Conservation (phyloP, 1,140 invertebrate species). For the Microplitis mediator region DNA sequence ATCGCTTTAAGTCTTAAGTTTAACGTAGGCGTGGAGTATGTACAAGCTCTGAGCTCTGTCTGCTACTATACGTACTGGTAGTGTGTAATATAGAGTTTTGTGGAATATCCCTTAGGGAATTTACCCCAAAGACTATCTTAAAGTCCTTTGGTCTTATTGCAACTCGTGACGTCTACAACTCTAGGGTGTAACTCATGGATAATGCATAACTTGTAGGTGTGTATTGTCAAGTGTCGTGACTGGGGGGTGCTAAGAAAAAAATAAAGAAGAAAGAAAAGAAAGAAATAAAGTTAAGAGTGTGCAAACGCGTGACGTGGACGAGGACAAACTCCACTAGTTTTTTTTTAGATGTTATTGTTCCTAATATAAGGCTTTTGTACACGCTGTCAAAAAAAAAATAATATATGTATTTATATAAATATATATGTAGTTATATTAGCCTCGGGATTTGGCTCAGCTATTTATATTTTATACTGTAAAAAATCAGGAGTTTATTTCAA, state of each 20-base stretch:
- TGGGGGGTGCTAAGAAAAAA: background rate
- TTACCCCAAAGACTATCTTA: conserved; percentile 23
- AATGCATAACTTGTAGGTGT: conserved; percentile 19
- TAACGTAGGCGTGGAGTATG: background rate
- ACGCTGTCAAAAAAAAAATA: background rate
- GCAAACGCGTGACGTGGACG: background rate
- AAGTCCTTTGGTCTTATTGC: conserved; percentile 20
- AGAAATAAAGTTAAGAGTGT: conserved; percentile 3
- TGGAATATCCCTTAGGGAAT: conserved; percentile 26
- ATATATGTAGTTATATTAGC: background rate
- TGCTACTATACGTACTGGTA: background rate
- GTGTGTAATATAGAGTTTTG: conserved; percentile 14
- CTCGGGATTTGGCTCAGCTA: background rate
- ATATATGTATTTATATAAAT: too few relatives aligned
- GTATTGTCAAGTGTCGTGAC: conserved; percentile 11
- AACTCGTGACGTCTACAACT: conserved; percentile 4
- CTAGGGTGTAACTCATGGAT: conserved; percentile 20
- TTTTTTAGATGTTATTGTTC: background rate
- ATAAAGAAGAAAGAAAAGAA: background rate
- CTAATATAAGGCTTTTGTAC: background rate
- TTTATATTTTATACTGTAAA: background rate
- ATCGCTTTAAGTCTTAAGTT: conserved; percentile 21
- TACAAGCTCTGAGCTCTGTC: background rate
- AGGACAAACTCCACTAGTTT: background rate
- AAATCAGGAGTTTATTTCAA: too few relatives aligned